Evolutionary conservation across 35 echinoderm and acorn worm species (phyloP).

Genomic region (Anneissia japonica): DNA sequence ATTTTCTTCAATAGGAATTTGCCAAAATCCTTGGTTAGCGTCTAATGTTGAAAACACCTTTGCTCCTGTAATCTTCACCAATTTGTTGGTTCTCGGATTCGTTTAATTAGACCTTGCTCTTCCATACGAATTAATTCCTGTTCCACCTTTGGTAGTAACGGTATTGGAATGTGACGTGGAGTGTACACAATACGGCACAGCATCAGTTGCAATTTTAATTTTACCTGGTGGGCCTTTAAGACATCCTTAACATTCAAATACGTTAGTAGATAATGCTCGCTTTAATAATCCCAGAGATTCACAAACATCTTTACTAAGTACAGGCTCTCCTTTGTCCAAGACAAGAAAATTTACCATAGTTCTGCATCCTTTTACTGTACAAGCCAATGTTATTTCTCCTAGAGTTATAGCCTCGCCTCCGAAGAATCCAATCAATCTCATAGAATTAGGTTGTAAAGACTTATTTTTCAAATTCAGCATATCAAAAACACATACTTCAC

Average conservation of each 20-base stretch:
- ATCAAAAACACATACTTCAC: background rate
- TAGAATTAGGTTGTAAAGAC: background rate
- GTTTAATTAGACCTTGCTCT: conserved; percentile 2
- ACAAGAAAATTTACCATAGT: background rate
- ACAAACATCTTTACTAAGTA: background rate
- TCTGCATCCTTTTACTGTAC: conserved; percentile 13
- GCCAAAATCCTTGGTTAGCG: conserved; percentile 14
- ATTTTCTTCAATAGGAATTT: conserved; percentile 9
- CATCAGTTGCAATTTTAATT: background rate
- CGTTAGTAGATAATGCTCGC: background rate
- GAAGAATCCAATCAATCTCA: background rate
- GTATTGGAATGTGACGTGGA: background rate
- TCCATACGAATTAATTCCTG: background rate
- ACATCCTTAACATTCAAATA: no score
- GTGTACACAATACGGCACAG: background rate
- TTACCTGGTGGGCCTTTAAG: background rate
- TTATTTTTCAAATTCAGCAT: background rate
- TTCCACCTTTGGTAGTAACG: background rate
- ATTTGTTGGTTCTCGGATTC: conserved; percentile 11
- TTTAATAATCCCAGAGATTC: background rate
- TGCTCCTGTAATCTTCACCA: conserved; percentile 3
- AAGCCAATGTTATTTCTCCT: background rate
- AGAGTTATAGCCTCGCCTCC: conserved; percentile 3
- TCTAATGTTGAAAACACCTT: conserved; percentile 17
- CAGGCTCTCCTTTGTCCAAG: background rate